Evolutionary conservation across 2,797 vertebrate genomes (phyloP).

Genomic region (Esox masquinongy): DNA sequence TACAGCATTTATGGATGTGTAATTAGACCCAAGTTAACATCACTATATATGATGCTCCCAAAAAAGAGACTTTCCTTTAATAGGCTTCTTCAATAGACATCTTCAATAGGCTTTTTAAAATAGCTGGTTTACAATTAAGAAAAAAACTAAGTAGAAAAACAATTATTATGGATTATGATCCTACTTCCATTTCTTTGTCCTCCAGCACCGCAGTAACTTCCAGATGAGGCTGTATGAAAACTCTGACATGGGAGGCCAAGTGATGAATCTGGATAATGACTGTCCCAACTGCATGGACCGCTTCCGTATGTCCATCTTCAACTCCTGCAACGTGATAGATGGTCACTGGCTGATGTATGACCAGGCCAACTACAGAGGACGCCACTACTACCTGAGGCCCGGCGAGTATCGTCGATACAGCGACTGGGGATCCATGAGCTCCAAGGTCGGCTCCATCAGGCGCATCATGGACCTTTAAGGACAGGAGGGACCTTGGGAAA

Average conservation of each 20-base stretch:
- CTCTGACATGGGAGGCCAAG: constrained; percentile 71
- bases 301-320: constrained; percentile 65
- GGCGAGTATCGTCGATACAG: constrained; percentile 66
- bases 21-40: too few relatives aligned
- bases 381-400: constrained; percentile 67
- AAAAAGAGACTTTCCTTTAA: background rate
- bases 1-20: too few relatives aligned
- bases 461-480: constrained; percentile 69
- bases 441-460: constrained; percentile 67
- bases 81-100: too few relatives aligned
- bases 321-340: constrained; percentile 70
- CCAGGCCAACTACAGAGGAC: constrained; percentile 69
- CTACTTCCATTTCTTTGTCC: constrained; percentile 7
- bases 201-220: constrained; percentile 51
- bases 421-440: constrained; percentile 66
- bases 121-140: background rate
- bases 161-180: background rate
- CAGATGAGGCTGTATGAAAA: constrained; percentile 68
- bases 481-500: constrained; percentile 43
- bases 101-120: too few relatives aligned
- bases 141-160: background rate
- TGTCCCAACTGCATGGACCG: constrained; percentile 67
- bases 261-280: constrained; percentile 67
- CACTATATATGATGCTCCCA: too few relatives aligned
- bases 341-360: constrained; percentile 76